A percentile compares a stretch with the other conserved stretches of the same genome.
phyloP scores from a whole-genome alignment of 2,113 vertebrate genomes.

The Zingel zingel region DNA sequence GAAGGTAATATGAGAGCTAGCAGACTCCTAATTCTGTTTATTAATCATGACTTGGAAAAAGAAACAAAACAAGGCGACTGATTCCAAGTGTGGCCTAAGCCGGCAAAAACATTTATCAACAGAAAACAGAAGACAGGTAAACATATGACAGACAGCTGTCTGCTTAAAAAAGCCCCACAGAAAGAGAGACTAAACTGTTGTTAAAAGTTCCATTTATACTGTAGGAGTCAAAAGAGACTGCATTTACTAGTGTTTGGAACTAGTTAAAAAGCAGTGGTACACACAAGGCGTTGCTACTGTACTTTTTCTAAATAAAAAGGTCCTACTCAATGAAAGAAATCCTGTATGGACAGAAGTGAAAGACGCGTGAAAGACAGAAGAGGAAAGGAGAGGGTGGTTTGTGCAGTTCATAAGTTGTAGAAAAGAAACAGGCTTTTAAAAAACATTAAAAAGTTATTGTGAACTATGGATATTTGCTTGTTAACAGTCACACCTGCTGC shows the following conservation, averaged over 20 bases:
- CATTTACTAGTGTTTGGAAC: neutral
- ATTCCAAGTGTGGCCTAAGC: constrained; percentile 28
- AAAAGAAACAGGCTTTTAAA: constrained; percentile 11
- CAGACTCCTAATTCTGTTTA: constrained; percentile 28
- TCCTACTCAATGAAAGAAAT: constrained; percentile 4
- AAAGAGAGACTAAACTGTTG: constrained; percentile 12
- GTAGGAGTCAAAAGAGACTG: constrained; percentile 2
- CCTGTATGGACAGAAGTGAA: neutral
- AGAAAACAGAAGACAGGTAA: constrained; percentile 13
- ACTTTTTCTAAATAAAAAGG: constrained; percentile 15
- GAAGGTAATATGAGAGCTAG: constrained; percentile 27
- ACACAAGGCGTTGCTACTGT: constrained; percentile 9
- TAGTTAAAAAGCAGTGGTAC: constrained; percentile 15
- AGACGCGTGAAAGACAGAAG: neutral
- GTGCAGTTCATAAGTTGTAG: neutral
- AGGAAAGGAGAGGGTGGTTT: neutral
- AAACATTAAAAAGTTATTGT: neutral
- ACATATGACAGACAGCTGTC: neutral
- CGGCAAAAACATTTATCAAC: constrained; percentile 13
- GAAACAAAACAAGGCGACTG: constrained; percentile 32
- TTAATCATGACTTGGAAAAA: constrained; percentile 18
- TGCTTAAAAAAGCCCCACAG: neutral
- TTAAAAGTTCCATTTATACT: constrained; percentile 11
- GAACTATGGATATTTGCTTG: neutral
- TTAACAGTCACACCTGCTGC: constrained; percentile 83